Evolutionary conservation across 2,113 vertebrate genomes (phyloP).

Genomic region (Alouatta palliata): DNA sequence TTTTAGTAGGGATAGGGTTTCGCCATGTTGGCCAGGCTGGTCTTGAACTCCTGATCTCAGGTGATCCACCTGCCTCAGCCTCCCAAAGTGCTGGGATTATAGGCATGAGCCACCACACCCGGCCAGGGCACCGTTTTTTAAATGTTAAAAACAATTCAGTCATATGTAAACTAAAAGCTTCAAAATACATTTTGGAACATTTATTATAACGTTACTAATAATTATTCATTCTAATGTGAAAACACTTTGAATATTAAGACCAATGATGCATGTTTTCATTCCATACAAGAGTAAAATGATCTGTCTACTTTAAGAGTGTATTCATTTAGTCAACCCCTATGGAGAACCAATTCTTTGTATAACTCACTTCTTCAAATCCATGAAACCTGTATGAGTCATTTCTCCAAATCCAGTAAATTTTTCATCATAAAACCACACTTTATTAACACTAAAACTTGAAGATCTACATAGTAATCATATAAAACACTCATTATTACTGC

Average conservation of each 20-base stretch:
- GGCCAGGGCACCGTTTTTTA: too few species aligned
- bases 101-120: not conserved
- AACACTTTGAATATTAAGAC: slow-evolving; percentile 26
- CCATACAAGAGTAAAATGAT: slow-evolving; percentile 8
- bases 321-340: not conserved
- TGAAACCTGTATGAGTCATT: slow-evolving; percentile 12
- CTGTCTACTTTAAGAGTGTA: not conserved
- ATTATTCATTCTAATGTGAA: not conserved
- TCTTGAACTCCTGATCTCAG: too few species aligned
- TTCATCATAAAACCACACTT: slow-evolving; percentile 26
- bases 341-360: not conserved
- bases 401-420: slow-evolving; percentile 10
- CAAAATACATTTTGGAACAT: slow-evolving; percentile 47
- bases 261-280: slow-evolving; percentile 13
- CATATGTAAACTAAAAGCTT: slow-evolving; percentile 38
- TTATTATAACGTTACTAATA: slow-evolving; percentile 9
- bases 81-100: too few species aligned
- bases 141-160: too few species aligned
- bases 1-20: not conserved
- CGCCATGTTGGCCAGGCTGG: not conserved
- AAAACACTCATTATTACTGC: not conserved
- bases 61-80: too few species aligned
- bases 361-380: slow-evolving; percentile 38
- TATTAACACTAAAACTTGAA: slow-evolving; percentile 22
- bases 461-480: not conserved